Base-by-base conservation (phyloP, 2,113 vertebrate genomes). In the Hypanus sabinus region DNA sequence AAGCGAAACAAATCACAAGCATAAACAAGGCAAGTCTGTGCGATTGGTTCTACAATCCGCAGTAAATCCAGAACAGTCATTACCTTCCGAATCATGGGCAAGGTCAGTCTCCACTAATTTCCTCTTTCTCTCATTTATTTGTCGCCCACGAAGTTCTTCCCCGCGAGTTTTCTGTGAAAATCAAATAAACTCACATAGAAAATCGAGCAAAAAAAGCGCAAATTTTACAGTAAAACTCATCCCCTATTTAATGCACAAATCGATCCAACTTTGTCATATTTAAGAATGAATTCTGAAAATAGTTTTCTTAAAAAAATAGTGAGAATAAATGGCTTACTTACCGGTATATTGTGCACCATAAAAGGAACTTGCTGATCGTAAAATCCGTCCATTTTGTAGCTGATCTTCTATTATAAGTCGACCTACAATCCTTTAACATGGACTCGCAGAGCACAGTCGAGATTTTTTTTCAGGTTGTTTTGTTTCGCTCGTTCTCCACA, bases 361-460 rank as follows among this genome's bases (percentile, higher is more conserved):
- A 98, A 99, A 94, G 98, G 98, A 95, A 99, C 98, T 96, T 99
- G 98, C 96, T 99, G 98, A 95, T 99, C 98, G 94, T 98, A 99
- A 98, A 99, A 99, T 95, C 98, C 97, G 93, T 99, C 98, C 98
- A 99, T 99, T 96, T 96, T 96, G 96, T 95, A 96, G 95, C 95
- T 93, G 91, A 95, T 85, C 27, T 12, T 94, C 77, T 93, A 20
- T 73, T 73, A 27, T 73, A 93, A 92, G 88, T 92, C 90, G 33
- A 20, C 16, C 65, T 88, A n/a, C 83, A 88, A 65, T 65, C 85
- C 65, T 73, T 70, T 73, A 93, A 93, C 91, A 93, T 93, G 91
- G 91, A 93, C 91, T 93, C 91, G 70, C 36, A 27, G 24, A 73
- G 33, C 68, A n/a, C 33, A 24, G 33, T 3, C 73, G 88, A 70